These are phyloP conservation scores for Leptinotarsa texana DNA, from an alignment of 1,140 invertebrate genomes.

Conservation along the genomic window DNA sequence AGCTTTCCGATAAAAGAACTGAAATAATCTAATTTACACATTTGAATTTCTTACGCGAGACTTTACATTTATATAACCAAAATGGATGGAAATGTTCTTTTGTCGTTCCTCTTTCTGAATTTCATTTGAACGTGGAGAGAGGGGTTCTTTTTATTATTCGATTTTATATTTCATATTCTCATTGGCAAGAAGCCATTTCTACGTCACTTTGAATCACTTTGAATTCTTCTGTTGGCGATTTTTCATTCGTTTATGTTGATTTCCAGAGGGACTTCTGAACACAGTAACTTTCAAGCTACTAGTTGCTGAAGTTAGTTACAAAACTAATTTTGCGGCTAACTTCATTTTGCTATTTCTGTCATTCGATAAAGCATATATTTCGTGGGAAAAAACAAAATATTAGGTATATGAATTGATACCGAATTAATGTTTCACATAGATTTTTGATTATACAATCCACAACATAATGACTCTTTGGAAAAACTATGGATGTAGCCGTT, in stretches of 20 bases:
- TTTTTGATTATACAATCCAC: too few species aligned
- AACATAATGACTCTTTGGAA: too few species aligned
- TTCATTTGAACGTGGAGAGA: slow-evolving; percentile 37
- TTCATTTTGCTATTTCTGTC: too few species aligned
- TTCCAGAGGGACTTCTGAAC: too few species aligned
- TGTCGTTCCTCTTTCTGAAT: slow-evolving; percentile 41
- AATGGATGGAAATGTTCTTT: slow-evolving; percentile 44
- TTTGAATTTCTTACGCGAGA: slow-evolving; percentile 47
- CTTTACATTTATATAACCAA: slow-evolving; percentile 49
- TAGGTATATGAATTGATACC: too few species aligned
- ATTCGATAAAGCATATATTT: too few species aligned
- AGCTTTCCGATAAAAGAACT: slow-evolving; percentile 48
- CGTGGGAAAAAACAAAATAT: too few species aligned
- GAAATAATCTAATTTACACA: slow-evolving; percentile 51
- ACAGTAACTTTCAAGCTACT: too few species aligned
- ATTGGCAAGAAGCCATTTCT: slow-evolving; percentile 35
- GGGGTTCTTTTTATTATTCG: slow-evolving; percentile 42
- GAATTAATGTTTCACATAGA: too few species aligned
- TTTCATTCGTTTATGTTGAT: background rate
- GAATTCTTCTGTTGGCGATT: slow-evolving; percentile 18
- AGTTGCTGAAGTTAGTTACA: too few species aligned
- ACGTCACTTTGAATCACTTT: slow-evolving; percentile 39
- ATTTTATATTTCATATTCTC: slow-evolving; percentile 42
- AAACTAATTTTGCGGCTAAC: too few species aligned
- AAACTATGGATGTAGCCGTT: too few species aligned